These are phyloP conservation scores for Aethes cnicana DNA, from an alignment of 2,888 invertebrate species.

Conservation along the genomic window DNA sequence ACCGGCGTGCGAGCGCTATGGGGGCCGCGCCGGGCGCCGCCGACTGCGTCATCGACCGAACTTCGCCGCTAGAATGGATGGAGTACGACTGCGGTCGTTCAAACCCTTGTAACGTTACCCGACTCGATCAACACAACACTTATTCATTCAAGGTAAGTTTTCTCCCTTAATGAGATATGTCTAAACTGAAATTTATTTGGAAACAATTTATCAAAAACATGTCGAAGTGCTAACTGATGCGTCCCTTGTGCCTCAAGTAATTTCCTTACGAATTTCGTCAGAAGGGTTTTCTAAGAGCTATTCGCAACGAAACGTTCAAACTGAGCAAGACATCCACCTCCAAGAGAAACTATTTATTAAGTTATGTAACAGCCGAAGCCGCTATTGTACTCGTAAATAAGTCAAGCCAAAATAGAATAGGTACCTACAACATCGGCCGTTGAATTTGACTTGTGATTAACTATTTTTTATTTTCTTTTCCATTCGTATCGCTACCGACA, in stretches of 20 bases:
- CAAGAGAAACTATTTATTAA: neutral
- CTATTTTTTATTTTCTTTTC: constrained; percentile 57
- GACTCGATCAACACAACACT: constrained; percentile 92
- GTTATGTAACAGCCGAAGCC: neutral
- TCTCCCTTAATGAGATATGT: neutral
- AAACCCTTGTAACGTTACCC: constrained; percentile 94
- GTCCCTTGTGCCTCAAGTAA: constrained; percentile 11
- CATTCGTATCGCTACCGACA: constrained; percentile 76
- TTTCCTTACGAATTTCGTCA: constrained; percentile 1
- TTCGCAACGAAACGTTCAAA: neutral
- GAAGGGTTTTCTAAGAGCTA: constrained; percentile 5
- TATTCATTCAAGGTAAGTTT: constrained; percentile 90
- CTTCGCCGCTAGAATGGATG: constrained; percentile 86
- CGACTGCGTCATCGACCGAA: constrained; percentile 56
- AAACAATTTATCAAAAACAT: constrained; percentile 13
- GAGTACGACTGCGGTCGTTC: constrained; percentile 93
- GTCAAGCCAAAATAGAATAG: neutral
- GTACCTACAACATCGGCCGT: neutral
- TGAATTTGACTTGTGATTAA: constrained; percentile 18
- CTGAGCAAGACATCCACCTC: neutral
- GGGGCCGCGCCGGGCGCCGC: constrained; percentile 72
- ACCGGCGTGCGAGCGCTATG: constrained; percentile 85
- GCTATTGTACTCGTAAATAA: neutral
- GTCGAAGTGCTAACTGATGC: constrained; percentile 1
- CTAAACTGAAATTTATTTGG: neutral